Evolutionary conservation across 2,113 vertebrate species (phyloP).

Genomic region (Microtus montanus): DNA sequence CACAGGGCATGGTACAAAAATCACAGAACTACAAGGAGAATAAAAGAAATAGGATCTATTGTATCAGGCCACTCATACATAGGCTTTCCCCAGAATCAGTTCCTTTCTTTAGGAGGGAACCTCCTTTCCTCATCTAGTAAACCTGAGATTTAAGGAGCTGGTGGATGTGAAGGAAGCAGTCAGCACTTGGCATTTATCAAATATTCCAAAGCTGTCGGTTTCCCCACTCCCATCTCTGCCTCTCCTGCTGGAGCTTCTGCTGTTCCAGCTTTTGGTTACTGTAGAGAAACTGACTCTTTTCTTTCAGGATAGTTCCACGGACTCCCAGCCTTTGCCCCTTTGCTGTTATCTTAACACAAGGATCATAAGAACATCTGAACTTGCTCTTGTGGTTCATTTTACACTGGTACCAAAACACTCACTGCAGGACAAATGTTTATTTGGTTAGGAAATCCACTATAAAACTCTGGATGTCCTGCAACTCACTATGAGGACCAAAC

Average conservation of each 20-base stretch:
- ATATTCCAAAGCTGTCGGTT: background rate
- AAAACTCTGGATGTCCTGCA: background rate
- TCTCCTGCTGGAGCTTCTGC: background rate
- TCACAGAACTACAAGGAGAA: background rate
- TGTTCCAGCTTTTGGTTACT: background rate
- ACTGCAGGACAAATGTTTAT: background rate
- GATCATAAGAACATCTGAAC: background rate
- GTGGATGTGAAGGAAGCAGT: background rate
- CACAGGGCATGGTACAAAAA: background rate
- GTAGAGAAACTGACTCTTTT: background rate
- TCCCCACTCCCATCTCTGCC: background rate
- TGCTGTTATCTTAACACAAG: background rate
- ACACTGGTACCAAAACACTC: background rate
- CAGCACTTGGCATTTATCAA: background rate
- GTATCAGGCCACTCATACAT: background rate
- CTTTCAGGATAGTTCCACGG: background rate
- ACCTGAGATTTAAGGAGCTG: background rate
- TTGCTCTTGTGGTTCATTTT: background rate
- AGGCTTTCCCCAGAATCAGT: background rate
- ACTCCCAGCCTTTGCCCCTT: background rate
- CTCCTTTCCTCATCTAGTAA: background rate
- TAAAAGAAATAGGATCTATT: background rate
- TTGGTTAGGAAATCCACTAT: conserved; percentile 17
- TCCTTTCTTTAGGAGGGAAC: background rate
- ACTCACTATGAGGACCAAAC: background rate